Evolutionary conservation across 2,888 invertebrate species (phyloP), one percentile per base, ranked within the genome.

Genomic region (Rhabditophanes sp.): DNA sequence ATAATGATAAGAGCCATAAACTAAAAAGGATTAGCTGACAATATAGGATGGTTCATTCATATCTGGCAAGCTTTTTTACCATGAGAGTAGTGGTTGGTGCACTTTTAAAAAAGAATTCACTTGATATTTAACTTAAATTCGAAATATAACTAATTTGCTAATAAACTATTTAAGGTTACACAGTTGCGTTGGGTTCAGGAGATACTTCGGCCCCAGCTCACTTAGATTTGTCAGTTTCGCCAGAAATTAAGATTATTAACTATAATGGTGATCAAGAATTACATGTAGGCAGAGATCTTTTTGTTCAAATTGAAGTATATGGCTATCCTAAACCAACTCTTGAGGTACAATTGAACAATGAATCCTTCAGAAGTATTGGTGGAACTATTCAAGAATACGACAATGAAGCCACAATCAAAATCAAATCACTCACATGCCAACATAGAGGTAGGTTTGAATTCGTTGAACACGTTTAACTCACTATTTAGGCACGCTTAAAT

Each of bases 341-440:
- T 6, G 48, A 44, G 19, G 41, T 45, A 18, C 60, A 56, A 27
- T 66, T 68, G 39, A 64, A 65, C 29, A 67, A 68, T 42, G 67
- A 69, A n/a, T 54, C 53, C 25, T 59, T 66, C 12, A 57, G 57
- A 34, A 68, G 68, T 49, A 69, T 69, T 42, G 68, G 24, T 2
- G 14, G 14, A 9, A n/a, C 62, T 63, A 15, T 35, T 32, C 25
- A 25, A 11, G 35, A 19, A 14, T 16, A 33, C 17, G 39, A 45
- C 9, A 23, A 25, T 12, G 25, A 41, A 18, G 30, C 41, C 7
- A 26, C 25, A 17, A 31, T 46, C 3, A 16, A 22, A 18, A 46
- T 41, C 11, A 9, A 25, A 16, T 12, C 22, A 9, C 12, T 41
- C 14, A 30, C 9, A 14, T n/a, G 31, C 11, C n/a, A 16, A 9